phyloP scores from a whole-genome alignment of 2,888 invertebrate genomes.

The Lobophora halterata region DNA sequence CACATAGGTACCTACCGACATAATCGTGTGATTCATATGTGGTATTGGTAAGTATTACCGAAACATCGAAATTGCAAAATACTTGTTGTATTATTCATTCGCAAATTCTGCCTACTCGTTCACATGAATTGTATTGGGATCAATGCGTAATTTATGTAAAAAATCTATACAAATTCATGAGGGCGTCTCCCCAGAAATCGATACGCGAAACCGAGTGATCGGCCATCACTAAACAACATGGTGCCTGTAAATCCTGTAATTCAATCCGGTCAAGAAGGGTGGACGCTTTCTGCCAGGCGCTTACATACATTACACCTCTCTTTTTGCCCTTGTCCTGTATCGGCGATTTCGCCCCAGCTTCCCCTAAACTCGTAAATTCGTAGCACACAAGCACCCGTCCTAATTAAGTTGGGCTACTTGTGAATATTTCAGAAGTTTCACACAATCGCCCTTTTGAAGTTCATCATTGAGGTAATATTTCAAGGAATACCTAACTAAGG shows the following conservation, averaged over 20 bases:
- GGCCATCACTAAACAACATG: conserved; percentile 62
- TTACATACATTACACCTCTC: conserved; percentile 58
- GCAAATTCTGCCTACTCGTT: conserved; percentile 11
- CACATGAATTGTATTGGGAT: conserved; percentile 11
- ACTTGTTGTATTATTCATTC: conserved; percentile 17
- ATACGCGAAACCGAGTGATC: conserved; percentile 41
- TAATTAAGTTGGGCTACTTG: conserved; percentile 65
- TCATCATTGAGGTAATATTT: conserved; percentile 35
- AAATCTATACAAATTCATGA: conserved; percentile 30
- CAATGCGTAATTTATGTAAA: conserved; percentile 23
- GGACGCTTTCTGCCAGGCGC: conserved; percentile 52
- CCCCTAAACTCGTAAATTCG: conserved; percentile 55
- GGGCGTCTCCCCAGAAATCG: conserved; percentile 33
- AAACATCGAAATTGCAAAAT: conserved; percentile 11
- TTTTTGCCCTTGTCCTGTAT: conserved; percentile 15
- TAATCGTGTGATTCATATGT: conserved; percentile 6
- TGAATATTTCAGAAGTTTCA: conserved; percentile 51
- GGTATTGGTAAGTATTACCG: conserved; percentile 6
- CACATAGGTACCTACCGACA: neutral
- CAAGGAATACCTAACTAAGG: neutral
- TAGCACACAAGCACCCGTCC: conserved; percentile 53
- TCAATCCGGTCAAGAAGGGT: conserved; percentile 64
- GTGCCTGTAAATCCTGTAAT: conserved; percentile 60
- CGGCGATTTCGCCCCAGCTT: neutral
- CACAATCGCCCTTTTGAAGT: conserved; percentile 41